Evolutionary conservation across 2,797 vertebrate genomes (phyloP).

Genomic region (Allochrocebus solatus): DNA sequence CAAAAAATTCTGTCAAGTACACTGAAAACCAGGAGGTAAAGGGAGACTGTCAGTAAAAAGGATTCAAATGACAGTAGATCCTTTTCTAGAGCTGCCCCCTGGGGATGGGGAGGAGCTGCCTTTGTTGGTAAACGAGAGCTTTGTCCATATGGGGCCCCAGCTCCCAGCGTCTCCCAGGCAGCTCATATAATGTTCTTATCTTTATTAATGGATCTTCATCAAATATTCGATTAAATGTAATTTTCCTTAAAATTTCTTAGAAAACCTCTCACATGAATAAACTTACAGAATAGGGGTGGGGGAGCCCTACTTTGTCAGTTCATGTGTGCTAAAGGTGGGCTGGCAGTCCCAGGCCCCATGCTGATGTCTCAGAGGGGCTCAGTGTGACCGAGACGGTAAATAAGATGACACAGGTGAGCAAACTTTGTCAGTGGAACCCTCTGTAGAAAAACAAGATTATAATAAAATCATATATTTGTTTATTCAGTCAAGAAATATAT

Average conservation of each 20-base stretch:
- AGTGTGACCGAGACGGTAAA: accelerated
- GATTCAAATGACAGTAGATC: conserved; percentile 44
- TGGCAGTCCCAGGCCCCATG: neutral
- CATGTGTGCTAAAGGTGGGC: neutral
- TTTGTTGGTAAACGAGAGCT: conserved; percentile 42
- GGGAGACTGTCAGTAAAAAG: conserved; percentile 79
- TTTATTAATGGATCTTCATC: conserved; percentile 17
- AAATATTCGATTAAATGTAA: neutral
- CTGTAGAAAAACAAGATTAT: neutral
- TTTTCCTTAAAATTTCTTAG: conserved; percentile 23
- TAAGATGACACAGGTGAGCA: neutral
- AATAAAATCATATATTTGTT: neutral
- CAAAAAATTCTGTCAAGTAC: conserved; percentile 79
- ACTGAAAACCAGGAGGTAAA: conserved; percentile 77
- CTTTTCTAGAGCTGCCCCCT: conserved; percentile 42
- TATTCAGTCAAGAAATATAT: neutral
- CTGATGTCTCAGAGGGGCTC: neutral
- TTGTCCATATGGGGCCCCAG: neutral
- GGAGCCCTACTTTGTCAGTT: accelerated
- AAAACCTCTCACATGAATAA: neutral
- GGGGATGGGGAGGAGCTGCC: conserved; percentile 14
- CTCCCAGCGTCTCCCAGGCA: conserved; percentile 13
- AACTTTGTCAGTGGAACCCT: neutral
- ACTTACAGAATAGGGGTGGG: neutral
- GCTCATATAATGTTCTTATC: neutral